These are phyloP conservation scores for Aegotheles bennettii DNA, from an alignment of 2,113 vertebrate genomes.

Conservation along the genomic window DNA sequence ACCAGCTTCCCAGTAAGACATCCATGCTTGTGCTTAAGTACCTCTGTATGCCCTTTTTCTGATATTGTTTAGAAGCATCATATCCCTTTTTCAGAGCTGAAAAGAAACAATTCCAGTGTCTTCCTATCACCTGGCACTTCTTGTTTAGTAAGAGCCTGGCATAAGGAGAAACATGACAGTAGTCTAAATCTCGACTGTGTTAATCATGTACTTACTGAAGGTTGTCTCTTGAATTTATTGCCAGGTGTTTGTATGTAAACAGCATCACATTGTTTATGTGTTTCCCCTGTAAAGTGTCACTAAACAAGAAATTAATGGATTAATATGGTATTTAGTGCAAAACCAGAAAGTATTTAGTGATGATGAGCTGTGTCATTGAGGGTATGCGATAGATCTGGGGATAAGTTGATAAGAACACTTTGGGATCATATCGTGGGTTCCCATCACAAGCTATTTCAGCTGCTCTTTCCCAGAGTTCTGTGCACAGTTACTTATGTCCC, in stretches of 20 bases:
- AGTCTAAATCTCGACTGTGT: not conserved
- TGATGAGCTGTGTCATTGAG: not conserved
- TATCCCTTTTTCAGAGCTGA: not conserved
- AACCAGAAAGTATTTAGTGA: not conserved
- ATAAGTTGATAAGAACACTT: not conserved
- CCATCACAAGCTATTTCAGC: not conserved
- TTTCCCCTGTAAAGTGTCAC: not conserved
- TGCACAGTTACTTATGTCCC: not conserved
- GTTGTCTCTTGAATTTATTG: not conserved
- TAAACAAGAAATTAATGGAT: not conserved
- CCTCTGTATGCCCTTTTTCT: not conserved
- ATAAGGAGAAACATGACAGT: not conserved
- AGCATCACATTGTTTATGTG: fast-evolving
- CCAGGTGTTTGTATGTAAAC: not conserved
- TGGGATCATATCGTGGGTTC: not conserved
- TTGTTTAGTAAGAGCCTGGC: not conserved
- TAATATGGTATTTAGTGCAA: not conserved
- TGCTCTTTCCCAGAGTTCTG: not conserved
- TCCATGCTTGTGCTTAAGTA: not conserved
- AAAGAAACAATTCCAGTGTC: not conserved
- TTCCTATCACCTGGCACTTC: not conserved
- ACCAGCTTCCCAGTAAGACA: not conserved
- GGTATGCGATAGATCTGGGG: not conserved
- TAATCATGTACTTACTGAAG: not conserved
- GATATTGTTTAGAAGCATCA: not conserved